These are phyloP conservation scores for Diploptera punctata DNA, from an alignment of 2,888 invertebrate genomes.

Conservation along the genomic window DNA sequence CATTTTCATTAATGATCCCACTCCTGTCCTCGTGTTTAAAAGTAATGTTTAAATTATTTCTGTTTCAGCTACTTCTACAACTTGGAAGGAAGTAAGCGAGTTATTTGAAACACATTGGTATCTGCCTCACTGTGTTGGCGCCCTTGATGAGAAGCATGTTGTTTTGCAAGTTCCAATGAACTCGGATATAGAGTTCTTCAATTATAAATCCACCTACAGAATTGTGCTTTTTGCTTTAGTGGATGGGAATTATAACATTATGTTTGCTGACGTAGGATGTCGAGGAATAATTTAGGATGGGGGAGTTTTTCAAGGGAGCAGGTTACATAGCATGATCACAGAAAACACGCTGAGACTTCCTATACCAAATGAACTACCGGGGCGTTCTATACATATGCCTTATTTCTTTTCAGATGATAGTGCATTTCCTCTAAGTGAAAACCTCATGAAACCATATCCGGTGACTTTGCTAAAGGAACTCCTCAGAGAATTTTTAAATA, in stretches of 20 bases:
- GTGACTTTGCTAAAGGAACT: neutral
- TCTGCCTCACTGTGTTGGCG: neutral
- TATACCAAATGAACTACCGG: conserved; percentile 40
- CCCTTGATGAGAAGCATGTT: neutral
- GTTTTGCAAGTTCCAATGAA: neutral
- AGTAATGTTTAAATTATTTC: no score
- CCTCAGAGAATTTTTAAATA: conserved; percentile 48
- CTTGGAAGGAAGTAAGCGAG: neutral
- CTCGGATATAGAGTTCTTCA: conserved; percentile 13
- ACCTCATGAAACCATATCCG: neutral
- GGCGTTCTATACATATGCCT: conserved; percentile 42
- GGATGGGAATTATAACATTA: conserved; percentile 52
- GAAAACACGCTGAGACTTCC: conserved; percentile 43
- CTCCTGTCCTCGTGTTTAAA: no score
- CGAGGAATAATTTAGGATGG: conserved; percentile 51
- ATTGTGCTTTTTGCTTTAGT: conserved; percentile 52
- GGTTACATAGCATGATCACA: conserved; percentile 46
- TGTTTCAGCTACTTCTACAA: no score
- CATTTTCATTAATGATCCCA: no score
- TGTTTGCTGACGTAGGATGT: conserved; percentile 50
- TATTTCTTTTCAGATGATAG: conserved; percentile 44
- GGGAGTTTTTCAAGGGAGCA: conserved; percentile 46
- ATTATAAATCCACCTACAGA: conserved; percentile 50
- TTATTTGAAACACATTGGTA: neutral
- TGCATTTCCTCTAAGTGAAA: neutral